A percentile compares a stretch with the other conserved stretches of the same genome.
phyloP scores from a whole-genome alignment of 2,113 vertebrate species.

The Vulpes ferrilata region DNA sequence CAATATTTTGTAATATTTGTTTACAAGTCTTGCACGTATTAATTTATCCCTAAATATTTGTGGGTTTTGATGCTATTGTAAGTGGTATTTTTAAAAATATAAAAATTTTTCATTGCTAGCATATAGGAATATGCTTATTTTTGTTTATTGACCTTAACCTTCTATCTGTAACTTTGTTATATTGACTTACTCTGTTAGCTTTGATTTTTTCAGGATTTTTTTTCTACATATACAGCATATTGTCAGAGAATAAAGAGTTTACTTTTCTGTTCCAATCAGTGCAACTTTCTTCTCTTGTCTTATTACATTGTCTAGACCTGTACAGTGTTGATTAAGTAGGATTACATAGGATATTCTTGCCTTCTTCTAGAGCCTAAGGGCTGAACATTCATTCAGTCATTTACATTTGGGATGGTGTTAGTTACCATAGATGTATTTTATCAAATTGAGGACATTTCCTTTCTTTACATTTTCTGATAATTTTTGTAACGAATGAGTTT shows the following conservation, averaged over 20 bases:
- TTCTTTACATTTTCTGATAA: neutral
- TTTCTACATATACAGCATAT: neutral
- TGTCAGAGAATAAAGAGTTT: neutral
- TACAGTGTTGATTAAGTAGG: neutral
- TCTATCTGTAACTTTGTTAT: neutral
- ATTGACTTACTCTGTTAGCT: neutral
- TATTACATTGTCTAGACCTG: neutral
- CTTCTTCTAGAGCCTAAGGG: neutral
- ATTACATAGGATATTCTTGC: neutral
- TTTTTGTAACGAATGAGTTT: neutral
- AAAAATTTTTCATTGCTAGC: neutral
- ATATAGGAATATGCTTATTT: neutral
- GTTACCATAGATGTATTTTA: neutral
- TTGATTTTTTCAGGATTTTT: neutral
- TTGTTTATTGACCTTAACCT: neutral
- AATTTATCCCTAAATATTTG: neutral
- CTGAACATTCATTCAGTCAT: neutral
- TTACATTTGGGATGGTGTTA: neutral
- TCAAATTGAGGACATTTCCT: neutral
- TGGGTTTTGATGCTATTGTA: neutral
- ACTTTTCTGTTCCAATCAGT: neutral
- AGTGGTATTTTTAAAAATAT: neutral
- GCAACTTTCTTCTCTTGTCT: neutral
- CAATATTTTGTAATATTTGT: neutral
- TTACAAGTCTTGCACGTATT: neutral